These are phyloP conservation scores for Oophaga sylvatica DNA, from an alignment of 2,797 vertebrate species.

Conservation along the genomic window DNA sequence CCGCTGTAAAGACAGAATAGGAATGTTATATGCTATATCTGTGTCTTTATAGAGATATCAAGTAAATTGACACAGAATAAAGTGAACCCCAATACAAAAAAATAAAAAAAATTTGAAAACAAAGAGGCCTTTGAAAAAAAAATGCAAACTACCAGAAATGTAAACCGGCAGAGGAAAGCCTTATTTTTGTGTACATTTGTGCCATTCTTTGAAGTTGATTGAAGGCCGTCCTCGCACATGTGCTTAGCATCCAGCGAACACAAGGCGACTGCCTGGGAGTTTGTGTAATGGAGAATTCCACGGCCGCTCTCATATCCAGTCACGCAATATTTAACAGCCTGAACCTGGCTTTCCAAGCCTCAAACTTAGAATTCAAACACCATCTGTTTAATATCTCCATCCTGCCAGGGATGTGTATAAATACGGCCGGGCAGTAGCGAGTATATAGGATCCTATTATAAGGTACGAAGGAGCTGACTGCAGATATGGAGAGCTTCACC, in stretches of 20 bases:
- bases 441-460: neutral
- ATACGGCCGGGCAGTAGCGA: slow-evolving; percentile 34
- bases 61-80: neutral
- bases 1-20: neutral
- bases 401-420: slow-evolving; percentile 54
- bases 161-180: slow-evolving; percentile 30
- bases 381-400: slow-evolving; percentile 63
- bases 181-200: slow-evolving; percentile 61
- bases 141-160: slow-evolving; percentile 22
- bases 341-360: slow-evolving; percentile 61
- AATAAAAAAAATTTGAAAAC: neutral
- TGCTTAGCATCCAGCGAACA: slow-evolving; percentile 63
- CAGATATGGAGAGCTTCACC: neutral
- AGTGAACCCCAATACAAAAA: neutral
- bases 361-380: slow-evolving; percentile 52
- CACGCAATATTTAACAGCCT: slow-evolving; percentile 64
- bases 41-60: neutral
- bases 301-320: slow-evolving; percentile 65
- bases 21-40: neutral
- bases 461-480: neutral
- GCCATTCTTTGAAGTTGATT: slow-evolving; percentile 63
- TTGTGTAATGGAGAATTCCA: slow-evolving; percentile 60
- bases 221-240: slow-evolving; percentile 61
- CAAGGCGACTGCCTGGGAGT: slow-evolving; percentile 61
- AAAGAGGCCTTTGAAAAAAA: slow-evolving; percentile 29